Conservation (phyloP, 64 coral and sea anemone species). For the Stichodactyla helianthus region DNA sequence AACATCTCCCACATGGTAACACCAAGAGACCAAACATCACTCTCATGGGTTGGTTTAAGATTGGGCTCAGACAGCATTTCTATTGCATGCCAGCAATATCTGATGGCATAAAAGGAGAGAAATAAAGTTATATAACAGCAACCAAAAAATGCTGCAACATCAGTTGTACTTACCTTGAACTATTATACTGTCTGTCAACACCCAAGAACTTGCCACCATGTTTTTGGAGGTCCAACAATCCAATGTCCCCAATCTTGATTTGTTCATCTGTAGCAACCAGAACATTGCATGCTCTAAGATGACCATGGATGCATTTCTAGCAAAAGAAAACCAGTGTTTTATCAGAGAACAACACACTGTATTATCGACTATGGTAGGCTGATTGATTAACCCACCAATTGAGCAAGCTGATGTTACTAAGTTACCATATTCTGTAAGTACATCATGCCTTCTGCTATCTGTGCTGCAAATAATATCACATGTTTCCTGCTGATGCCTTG, state of each 20-base stretch:
- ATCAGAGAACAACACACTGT: background rate
- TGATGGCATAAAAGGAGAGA: background rate
- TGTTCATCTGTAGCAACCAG: slow-evolving; percentile 27
- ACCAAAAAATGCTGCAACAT: background rate
- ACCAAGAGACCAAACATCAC: slow-evolving; percentile 59
- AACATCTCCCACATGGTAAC: slow-evolving; percentile 65
- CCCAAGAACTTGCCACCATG: slow-evolving; percentile 20
- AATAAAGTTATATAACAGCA: background rate
- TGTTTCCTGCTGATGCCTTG: background rate
- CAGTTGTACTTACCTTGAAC: background rate
- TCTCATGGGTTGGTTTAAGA: background rate
- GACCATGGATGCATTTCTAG: slow-evolving; percentile 40
- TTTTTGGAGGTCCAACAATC: slow-evolving; percentile 8
- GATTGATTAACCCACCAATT: too few species aligned
- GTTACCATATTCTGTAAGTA: slow-evolving; percentile 32
- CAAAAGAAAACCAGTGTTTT: background rate
- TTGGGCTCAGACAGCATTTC: background rate
- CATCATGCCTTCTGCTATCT: slow-evolving; percentile 67
- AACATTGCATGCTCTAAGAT: slow-evolving; percentile 45
- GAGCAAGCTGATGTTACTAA: too few species aligned
- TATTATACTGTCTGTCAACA: background rate
- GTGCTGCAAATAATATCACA: slow-evolving; percentile 19
- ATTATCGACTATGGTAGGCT: too few species aligned
- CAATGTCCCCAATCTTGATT: slow-evolving; percentile 48
- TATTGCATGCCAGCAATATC: slow-evolving; percentile 45